These are phyloP conservation scores for Chymomyza caudatula DNA, from an alignment of 2,888 invertebrate genomes.

Conservation along the genomic window DNA sequence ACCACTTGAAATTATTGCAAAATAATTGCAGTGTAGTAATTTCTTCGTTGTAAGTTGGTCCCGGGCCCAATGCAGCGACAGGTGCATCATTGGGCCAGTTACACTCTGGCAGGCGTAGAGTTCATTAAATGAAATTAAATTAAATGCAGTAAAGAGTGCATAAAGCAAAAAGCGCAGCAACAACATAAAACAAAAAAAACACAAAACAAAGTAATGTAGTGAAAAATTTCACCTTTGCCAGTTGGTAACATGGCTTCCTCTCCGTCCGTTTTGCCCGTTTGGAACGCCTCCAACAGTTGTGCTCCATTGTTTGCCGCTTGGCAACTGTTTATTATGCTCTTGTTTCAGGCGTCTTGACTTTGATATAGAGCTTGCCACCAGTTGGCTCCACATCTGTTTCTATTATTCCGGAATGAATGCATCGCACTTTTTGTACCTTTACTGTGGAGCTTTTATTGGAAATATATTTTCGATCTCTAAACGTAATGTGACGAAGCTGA, in stretches of 20 bases:
- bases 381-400: no score
- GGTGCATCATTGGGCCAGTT: slow-evolving; percentile 28
- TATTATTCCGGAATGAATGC: no score
- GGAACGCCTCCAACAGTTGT: not conserved
- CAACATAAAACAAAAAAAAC: not conserved
- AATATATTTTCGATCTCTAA: no score
- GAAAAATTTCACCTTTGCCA: slow-evolving; percentile 48
- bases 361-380: not conserved
- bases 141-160: not conserved
- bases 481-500: no score
- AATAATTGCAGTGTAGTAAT: slow-evolving; percentile 52
- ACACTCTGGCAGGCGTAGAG: slow-evolving; percentile 8
- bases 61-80: slow-evolving; percentile 38
- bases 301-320: not conserved
- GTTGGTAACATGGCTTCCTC: not conserved
- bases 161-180: slow-evolving; percentile 2
- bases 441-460: no score
- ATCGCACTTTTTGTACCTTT: no score
- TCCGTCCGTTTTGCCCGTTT: not conserved
- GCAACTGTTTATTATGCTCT: not conserved
- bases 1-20: slow-evolving; percentile 61
- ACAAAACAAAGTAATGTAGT: not conserved
- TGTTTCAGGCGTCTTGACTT: not conserved
- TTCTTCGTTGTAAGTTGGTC: not conserved
- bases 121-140: slow-evolving; percentile 3